These are phyloP conservation scores for Microtus californicus DNA, from an alignment of 2,797 vertebrate genomes.

Conservation along the genomic window DNA sequence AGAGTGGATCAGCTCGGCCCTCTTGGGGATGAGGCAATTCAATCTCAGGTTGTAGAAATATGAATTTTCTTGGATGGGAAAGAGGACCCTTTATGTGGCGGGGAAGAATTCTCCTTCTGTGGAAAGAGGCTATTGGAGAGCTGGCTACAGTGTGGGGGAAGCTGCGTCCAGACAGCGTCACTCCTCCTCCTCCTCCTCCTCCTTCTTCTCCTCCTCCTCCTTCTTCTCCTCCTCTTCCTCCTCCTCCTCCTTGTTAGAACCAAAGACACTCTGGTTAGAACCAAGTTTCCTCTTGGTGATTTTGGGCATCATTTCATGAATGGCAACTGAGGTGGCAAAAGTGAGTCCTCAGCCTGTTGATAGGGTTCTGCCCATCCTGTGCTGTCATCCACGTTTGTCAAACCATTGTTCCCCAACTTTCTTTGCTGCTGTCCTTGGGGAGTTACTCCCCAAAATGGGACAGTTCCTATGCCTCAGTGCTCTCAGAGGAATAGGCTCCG, in stretches of 20 bases:
- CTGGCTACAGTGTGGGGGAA: neutral
- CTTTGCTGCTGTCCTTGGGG: constrained; percentile 73
- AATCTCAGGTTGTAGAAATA: neutral
- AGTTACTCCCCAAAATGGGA: constrained; percentile 75
- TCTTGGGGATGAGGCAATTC: neutral
- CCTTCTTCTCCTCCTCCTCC: neutral
- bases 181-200: neutral
- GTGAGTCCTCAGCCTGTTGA: constrained; percentile 54
- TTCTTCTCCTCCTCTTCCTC: neutral
- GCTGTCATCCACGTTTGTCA: neutral
- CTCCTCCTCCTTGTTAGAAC: constrained; percentile 66
- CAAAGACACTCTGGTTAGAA: constrained; percentile 86
- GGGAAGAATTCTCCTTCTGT: neutral
- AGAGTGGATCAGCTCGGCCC: neutral
- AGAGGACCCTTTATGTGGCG: neutral
- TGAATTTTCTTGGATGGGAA: neutral
- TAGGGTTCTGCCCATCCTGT: neutral
- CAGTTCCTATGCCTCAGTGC: constrained; percentile 55
- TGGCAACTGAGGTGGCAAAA: constrained; percentile 89
- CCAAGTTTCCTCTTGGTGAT: constrained; percentile 91
- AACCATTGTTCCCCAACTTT: constrained; percentile 23
- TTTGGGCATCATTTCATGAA: constrained; percentile 94
- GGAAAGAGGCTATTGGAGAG: neutral
- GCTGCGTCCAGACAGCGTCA: neutral
- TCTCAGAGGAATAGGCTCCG: neutral